Percentiles rank a stretch among this genome's conserved stretches.
These are phyloP conservation scores for Chlorodrepanis virens DNA, from an alignment of 2,113 vertebrate species.

Conservation along the genomic window DNA sequence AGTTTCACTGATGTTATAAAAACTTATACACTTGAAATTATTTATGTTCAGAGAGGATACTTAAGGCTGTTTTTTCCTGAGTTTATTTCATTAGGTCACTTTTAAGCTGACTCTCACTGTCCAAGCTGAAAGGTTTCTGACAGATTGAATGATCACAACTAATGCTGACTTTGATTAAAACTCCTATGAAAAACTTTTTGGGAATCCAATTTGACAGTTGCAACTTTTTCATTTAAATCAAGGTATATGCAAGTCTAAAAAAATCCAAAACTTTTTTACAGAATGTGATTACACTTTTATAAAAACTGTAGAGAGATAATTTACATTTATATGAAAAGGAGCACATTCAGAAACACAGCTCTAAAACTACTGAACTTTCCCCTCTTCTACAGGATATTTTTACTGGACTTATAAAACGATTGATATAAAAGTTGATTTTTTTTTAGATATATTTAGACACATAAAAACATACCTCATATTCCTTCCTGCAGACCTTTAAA, in stretches of 20 bases:
- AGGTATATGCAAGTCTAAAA: not conserved
- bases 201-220: not conserved
- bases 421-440: not conserved
- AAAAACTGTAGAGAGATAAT: not conserved
- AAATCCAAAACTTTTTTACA: not conserved
- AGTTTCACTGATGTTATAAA: not conserved
- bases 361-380: not conserved
- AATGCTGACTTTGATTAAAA: not conserved
- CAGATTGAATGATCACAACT: not conserved
- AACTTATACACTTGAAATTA: not conserved
- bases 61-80: not conserved
- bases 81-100: not conserved
- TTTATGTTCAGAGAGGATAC: not conserved
- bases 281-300: not conserved
- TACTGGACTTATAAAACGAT: not conserved
- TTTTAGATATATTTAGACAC: not conserved
- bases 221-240: not conserved
- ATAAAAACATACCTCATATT: slow-evolving; percentile 84
- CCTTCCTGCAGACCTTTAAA: slow-evolving; percentile 92
- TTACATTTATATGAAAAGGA: not conserved
- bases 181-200: not conserved
- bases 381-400: not conserved
- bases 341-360: not conserved
- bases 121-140: not conserved
- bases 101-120: not conserved